Evolutionary conservation across 2,113 vertebrate species (phyloP).

Genomic region (Hiodon alosoides): DNA sequence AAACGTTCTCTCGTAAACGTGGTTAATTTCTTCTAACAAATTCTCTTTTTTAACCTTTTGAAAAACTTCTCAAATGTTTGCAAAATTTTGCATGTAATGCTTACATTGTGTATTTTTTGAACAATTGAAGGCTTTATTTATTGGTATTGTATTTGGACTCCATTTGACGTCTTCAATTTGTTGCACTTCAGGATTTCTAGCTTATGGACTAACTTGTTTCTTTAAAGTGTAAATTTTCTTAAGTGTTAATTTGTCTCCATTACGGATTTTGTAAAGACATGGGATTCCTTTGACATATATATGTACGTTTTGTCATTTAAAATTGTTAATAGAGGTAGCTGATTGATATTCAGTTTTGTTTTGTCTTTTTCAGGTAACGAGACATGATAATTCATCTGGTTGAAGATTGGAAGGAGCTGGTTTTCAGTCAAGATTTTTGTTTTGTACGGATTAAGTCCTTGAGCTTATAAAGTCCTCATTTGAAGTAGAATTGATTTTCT

Average conservation of each 20-base stretch:
- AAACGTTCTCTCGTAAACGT: slow-evolving; percentile 52
- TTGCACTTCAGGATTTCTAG: slow-evolving; percentile 58
- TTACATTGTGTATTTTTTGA: slow-evolving; percentile 56
- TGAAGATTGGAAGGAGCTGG: slow-evolving; percentile 42
- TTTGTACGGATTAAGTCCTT: slow-evolving; percentile 40
- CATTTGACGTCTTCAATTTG: slow-evolving; percentile 44
- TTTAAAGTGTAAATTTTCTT: slow-evolving; percentile 46
- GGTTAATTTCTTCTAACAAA: slow-evolving; percentile 63
- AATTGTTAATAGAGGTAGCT: slow-evolving; percentile 20
- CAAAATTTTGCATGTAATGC: slow-evolving; percentile 65
- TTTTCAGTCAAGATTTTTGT: slow-evolving; percentile 40
- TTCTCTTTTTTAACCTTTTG: slow-evolving; percentile 59
- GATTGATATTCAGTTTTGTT: slow-evolving; percentile 52
- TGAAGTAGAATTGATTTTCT: slow-evolving; percentile 11
- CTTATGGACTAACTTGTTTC: slow-evolving; percentile 55
- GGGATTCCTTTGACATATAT: slow-evolving; percentile 51
- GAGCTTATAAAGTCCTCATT: slow-evolving; percentile 13
- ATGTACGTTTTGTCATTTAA: slow-evolving; percentile 21
- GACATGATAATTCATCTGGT: slow-evolving; percentile 68
- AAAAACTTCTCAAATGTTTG: slow-evolving; percentile 50
- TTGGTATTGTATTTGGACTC: slow-evolving; percentile 48
- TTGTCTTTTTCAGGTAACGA: slow-evolving; percentile 79
- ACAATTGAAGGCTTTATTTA: slow-evolving; percentile 46
- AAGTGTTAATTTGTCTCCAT: slow-evolving; percentile 40
- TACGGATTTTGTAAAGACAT: slow-evolving; percentile 46